Evolutionary conservation across 2,113 vertebrate species (phyloP), one percentile per base, ranked within the genome.

Genomic region (Chionomys nivalis): DNA sequence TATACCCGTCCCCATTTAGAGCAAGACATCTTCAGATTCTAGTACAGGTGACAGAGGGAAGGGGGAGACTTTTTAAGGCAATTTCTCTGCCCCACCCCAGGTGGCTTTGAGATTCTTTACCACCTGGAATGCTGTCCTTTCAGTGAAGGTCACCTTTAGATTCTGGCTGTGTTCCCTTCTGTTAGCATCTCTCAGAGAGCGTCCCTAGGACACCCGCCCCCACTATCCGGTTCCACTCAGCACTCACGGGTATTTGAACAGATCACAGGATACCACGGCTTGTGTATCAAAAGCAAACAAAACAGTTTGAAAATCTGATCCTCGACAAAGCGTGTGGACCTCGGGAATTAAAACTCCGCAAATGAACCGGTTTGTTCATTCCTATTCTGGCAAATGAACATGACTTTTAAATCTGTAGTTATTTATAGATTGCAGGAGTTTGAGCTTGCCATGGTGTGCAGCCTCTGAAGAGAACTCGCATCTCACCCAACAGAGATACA

Each of bases 161-260:
- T 31, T 87, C 81, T 95, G 39, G 28, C 76, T 92, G 68, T 89
- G 93, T 90, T 83, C 91, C 78, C 95, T 93, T 94, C 89, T 70
- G 70, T 93, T 55, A 61, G n/a, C 75, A 31, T 93, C 96, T 96
- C 94, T 96, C 93, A 70, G 79, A 91, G 85, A 79, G 49, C 76
- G 33, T 76, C 70, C 75, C 87, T 33, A 19, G 68, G 36, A 86
- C 78, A 81, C 31, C 39, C 39, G 0, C 39, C 39, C 73, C 66
- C 11, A 9, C 39, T 52, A 31, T 75, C 66, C 7, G 31, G 42
- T 47, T 94, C 72, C 42, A 49, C 19, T 78, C 81, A 72, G 42
- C 17, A 6, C 55, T 87, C 95, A 75, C 68, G 58, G 82, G 66
- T 66, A 47, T 82, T 83, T 19, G 13, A 94, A 76, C 13, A 10